A percentile compares a stretch with the other conserved stretches of the same genome.
Conservation (phyloP, 2,888 invertebrate species). For the Stenolophus ochropezus region DNA sequence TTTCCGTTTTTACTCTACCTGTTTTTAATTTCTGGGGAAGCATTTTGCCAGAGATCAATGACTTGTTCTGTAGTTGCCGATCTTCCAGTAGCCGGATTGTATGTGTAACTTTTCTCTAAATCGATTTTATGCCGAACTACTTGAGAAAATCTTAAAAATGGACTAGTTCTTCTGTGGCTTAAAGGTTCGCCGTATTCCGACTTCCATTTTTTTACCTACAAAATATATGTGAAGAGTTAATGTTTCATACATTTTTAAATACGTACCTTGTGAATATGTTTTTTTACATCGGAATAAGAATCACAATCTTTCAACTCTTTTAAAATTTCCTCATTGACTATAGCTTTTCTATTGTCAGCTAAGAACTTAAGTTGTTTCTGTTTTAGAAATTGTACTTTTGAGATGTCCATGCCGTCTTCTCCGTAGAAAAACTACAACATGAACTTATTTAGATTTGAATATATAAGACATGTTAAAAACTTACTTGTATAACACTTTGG, state of each 20-base stretch:
- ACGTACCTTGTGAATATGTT: slow-evolving; percentile 76
- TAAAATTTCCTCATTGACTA: slow-evolving; percentile 77
- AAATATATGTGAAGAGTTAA: neutral
- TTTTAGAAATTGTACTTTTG: slow-evolving; percentile 89
- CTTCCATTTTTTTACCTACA: slow-evolving; percentile 77
- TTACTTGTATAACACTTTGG: slow-evolving; percentile 90
- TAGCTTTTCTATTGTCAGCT: slow-evolving; percentile 84
- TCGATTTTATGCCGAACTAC: slow-evolving; percentile 74
- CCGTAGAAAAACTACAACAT: slow-evolving; percentile 86
- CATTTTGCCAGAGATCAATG: slow-evolving; percentile 80
- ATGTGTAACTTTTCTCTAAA: slow-evolving; percentile 72
- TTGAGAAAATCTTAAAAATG: slow-evolving; percentile 78
- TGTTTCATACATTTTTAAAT: neutral
- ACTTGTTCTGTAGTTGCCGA: slow-evolving; percentile 78
- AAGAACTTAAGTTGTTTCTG: slow-evolving; percentile 86
- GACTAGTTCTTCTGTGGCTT: slow-evolving; percentile 74
- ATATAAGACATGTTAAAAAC: neutral
- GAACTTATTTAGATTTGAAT: slow-evolving; percentile 28
- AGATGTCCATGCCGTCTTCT: slow-evolving; percentile 94
- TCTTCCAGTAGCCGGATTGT: slow-evolving; percentile 76
- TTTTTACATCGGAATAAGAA: slow-evolving; percentile 74
- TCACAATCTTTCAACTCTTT: slow-evolving; percentile 77
- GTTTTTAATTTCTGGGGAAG: slow-evolving; percentile 77
- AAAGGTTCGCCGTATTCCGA: slow-evolving; percentile 75
- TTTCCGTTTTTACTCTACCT: no score